Base-by-base conservation (phyloP, 2,113 vertebrate genomes). In the Bolborhynchus lineola region DNA sequence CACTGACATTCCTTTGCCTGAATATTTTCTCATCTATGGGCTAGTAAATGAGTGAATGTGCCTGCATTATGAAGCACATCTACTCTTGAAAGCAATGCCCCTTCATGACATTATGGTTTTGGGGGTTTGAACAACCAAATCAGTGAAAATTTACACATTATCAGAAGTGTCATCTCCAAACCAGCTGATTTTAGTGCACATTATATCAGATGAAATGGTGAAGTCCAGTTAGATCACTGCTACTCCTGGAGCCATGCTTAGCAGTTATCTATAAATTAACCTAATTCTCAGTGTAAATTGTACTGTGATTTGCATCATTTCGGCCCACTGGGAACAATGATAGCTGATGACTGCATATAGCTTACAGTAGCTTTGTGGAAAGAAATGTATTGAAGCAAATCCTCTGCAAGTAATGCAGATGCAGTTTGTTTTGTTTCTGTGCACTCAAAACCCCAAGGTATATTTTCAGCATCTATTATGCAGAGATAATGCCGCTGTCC, bases 51-150 rank as follows among this genome's bases (percentile, higher is more conserved):
- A 65, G 25, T 37, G 29, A 67, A 11, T 17, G n/a, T 44, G n/a
- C 24, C 37, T 2, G 10, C 1, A 0, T 23, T 42, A 17, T 7
- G n/a, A 0, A 0, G 41, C 44, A 47, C 6, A 37, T 59, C 21
- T 47, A 28, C 47, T 41, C n/a, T 28, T 10, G 0, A 46, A 7
- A 65, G 25, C 0, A 0, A 37, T 50, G 37, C 13, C 16, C 25
- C 71, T 68, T 59, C 68, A 26, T 33, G 29, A 29, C 7, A 31
- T 50, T 85, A 87, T 70, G 47, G 13, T 79, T 57, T 44, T 3
- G 28, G 13, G 7, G 11, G 86, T 72, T 41, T 39, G 20, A 78
- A 33, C 39, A 88, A 59, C 12, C 64, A 20, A 68, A 62, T 41
- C 23, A 59, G 20, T 23, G 55, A 59, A 59, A 59, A 59, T 59